Evolutionary conservation across 2,888 invertebrate species (phyloP), one percentile per base, ranked within the genome.

Genomic region (Drosophila atripex): DNA sequence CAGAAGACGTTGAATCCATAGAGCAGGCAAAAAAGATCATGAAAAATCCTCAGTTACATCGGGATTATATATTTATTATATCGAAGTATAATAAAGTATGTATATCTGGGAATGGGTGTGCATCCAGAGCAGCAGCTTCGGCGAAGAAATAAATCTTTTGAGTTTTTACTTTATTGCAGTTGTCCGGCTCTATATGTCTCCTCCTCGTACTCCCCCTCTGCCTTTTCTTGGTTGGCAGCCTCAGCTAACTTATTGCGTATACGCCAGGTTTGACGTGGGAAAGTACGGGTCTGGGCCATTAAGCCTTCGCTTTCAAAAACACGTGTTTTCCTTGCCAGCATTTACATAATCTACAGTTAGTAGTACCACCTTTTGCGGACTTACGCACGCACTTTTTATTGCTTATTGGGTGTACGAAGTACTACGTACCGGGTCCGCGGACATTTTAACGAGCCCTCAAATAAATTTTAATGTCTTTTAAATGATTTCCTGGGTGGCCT

Each of bases 391-490:
- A 78, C 68, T 71, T 73, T 82, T 87, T 84, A 78, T 84, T 60
- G 78, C 65, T 68, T 71, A 82, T 87, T 82, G 80, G 78, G 30
- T 72, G 76, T 50, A 43, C n/a, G n/a, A n/a, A n/a, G n/a, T n/a
- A n/a, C n/a, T n/a, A n/a, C 65, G 39, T 41, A 41, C 41, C 69
- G 49, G 45, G 32, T 53, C 50, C 56, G 53, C 77, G 65, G 75
- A 72, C 83, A 71, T 65, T 87, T 82, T 87, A 87, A 82, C 82
- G 82, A 82, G 77, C 86, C 68, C 83, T 75, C 60, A 71, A 83
- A 86, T 83, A 86, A 71, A 88, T 77, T 83, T 86, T 76, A 80
- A 88, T 84, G 86, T 58, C 82, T 82, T 80, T 85, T 78, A 76
- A 85, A 88, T 86, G 75, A 76, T 78, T 86, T 70, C 56, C 65